phyloP scores from a whole-genome alignment of 2,797 vertebrate genomes.

The Pogonophryne albipinna region DNA sequence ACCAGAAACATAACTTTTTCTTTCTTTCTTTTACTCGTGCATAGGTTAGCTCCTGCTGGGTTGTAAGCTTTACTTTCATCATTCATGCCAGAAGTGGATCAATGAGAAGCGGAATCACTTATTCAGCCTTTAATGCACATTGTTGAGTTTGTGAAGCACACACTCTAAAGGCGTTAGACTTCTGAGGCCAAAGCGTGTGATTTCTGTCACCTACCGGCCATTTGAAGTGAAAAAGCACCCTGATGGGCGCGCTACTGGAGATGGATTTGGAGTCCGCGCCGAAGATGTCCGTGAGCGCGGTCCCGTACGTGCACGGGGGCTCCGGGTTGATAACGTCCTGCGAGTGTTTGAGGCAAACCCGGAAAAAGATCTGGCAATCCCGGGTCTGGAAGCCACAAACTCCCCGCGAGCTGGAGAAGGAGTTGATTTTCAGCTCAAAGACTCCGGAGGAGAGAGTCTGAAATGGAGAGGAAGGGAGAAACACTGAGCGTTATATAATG shows the following conservation, averaged over 20 bases:
- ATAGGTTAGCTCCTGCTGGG: too few species aligned
- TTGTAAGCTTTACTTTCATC: too few species aligned
- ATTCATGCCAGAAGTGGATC: too few species aligned
- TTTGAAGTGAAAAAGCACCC: conserved; percentile 87
- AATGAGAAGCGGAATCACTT: too few species aligned
- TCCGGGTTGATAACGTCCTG: conserved; percentile 84
- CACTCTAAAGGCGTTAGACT: too few species aligned
- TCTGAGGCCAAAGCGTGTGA: background rate
- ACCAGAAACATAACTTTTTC: background rate
- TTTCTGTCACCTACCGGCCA: conserved; percentile 88
- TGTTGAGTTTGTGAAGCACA: too few species aligned
- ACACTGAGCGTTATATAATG: background rate
- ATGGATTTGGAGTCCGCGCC: conserved; percentile 77
- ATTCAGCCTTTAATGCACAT: too few species aligned
- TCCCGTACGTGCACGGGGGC: conserved; percentile 88
- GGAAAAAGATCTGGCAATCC: conserved; percentile 89
- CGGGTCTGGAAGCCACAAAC: conserved; percentile 58
- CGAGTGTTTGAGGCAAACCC: conserved; percentile 89
- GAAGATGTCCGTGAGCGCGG: conserved; percentile 81
- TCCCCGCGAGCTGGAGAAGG: conserved; percentile 77
- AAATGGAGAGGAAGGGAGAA: background rate
- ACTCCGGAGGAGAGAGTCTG: conserved; percentile 86
- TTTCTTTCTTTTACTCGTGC: too few species aligned
- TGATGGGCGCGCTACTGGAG: conserved; percentile 78
- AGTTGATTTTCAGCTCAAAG: conserved; percentile 91